A percentile compares a stretch with the other conserved stretches of the same genome.
Evolutionary conservation across 2,888 invertebrate genomes (phyloP).

Genomic region (Ypsolopha scabrella): DNA sequence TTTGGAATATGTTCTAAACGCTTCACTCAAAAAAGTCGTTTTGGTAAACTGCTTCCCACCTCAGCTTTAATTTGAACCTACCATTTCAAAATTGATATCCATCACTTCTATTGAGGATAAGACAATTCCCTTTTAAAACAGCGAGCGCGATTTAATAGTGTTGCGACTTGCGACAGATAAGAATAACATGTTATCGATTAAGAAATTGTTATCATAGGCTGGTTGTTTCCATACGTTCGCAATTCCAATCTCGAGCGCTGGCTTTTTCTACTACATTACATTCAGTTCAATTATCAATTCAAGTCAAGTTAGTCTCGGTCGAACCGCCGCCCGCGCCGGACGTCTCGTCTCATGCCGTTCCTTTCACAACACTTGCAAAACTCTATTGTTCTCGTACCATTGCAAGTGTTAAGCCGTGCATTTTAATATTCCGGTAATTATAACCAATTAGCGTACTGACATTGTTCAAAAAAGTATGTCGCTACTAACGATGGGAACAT

Average conservation of each 20-base stretch:
- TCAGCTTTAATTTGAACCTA: too few species aligned
- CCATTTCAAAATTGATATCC: too few species aligned
- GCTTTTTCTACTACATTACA: too few species aligned
- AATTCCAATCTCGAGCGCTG: background rate
- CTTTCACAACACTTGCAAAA: background rate
- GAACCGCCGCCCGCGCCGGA: conserved; percentile 28
- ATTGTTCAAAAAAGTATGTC: too few species aligned
- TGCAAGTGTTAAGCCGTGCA: too few species aligned
- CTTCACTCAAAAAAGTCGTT: too few species aligned
- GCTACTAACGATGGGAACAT: too few species aligned
- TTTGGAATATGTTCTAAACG: too few species aligned
- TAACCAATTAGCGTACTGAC: too few species aligned
- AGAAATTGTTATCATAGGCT: conserved; percentile 36
- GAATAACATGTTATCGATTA: conserved; percentile 38
- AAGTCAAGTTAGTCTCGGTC: conserved; percentile 23
- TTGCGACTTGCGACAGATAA: conserved; percentile 30
- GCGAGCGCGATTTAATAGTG: conserved; percentile 11
- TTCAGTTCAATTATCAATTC: background rate
- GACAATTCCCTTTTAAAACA: background rate
- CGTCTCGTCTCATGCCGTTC: conserved; percentile 15
- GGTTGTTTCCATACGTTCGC: conserved; percentile 8
- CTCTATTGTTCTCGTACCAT: background rate
- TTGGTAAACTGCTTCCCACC: too few species aligned
- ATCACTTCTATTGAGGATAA: too few species aligned
- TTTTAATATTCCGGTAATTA: too few species aligned